Percentiles rank a stretch among this genome's conserved stretches.
These are phyloP conservation scores for Anarsia innoxiella DNA, from an alignment of 2,888 invertebrate species.

Conservation along the genomic window DNA sequence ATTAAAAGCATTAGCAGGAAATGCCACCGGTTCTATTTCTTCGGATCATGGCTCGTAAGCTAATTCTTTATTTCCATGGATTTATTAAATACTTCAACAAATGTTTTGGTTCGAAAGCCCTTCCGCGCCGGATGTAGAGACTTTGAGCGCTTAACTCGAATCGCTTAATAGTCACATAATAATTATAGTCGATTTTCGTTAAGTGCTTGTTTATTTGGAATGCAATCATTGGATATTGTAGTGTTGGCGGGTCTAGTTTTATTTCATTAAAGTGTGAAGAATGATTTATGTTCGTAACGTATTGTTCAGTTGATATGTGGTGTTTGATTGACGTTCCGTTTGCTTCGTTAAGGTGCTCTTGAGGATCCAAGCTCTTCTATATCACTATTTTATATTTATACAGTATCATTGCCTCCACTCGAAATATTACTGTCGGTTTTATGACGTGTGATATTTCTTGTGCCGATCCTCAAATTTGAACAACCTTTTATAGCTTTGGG, in stretches of 20 bases:
- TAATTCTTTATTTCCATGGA: constrained; percentile 18
- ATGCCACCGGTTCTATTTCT: constrained; percentile 29
- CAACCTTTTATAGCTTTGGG: constrained; percentile 8
- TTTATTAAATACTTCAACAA: constrained; percentile 17
- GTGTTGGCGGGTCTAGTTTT: constrained; percentile 1
- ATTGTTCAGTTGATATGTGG: constrained; percentile 34
- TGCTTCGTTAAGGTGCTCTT: constrained; percentile 53
- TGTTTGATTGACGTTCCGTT: constrained; percentile 52
- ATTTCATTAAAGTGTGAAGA: neutral
- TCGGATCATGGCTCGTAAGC: constrained; percentile 13
- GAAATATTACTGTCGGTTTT: constrained; percentile 42
- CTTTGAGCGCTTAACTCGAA: too few relatives aligned
- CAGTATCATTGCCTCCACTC: constrained; percentile 23
- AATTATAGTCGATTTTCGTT: constrained; percentile 7
- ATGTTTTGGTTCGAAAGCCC: constrained; percentile 18
- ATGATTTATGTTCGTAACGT: constrained; percentile 21
- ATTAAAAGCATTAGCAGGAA: constrained; percentile 30
- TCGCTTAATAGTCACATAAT: constrained; percentile 9
- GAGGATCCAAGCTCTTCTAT: constrained; percentile 29
- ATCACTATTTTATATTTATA: constrained; percentile 27
- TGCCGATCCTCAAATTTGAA: constrained; percentile 20
- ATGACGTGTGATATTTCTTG: constrained; percentile 49
- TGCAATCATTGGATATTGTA: constrained; percentile 5
- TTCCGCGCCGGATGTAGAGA: constrained; percentile 36
- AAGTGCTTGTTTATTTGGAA: constrained; percentile 6